Evolutionary conservation across 2,888 invertebrate species (phyloP).

Genomic region (Ormyrus pomaceus): DNA sequence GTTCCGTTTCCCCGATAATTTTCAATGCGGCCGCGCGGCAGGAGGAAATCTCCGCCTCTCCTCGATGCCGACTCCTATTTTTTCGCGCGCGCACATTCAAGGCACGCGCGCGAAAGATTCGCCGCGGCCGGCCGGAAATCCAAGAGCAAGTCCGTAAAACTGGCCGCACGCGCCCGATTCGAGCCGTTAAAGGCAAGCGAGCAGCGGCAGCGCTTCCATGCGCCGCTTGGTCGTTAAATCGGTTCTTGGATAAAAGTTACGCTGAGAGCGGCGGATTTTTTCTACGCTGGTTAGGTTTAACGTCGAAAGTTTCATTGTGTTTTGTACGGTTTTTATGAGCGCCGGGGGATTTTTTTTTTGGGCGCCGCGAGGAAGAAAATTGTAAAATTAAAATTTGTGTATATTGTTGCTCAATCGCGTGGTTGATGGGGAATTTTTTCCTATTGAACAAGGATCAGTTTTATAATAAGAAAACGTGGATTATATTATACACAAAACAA

Average conservation of each 20-base stretch:
- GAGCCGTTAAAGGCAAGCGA: constrained; percentile 35
- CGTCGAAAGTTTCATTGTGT: constrained; percentile 15
- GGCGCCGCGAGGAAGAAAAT: not conserved
- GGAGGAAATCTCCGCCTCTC: constrained; percentile 12
- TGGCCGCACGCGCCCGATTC: not conserved
- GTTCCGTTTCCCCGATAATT: too few species aligned
- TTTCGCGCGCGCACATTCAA: too few species aligned
- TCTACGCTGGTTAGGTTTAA: not conserved
- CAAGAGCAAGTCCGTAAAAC: not conserved
- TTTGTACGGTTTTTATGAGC: not conserved
- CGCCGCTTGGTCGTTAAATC: not conserved
- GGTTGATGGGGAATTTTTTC: too few species aligned
- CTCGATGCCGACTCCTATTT: too few species aligned
- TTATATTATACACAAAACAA: too few species aligned
- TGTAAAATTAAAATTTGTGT: too few species aligned
- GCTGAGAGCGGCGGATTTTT: not conserved
- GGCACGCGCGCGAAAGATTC: not conserved
- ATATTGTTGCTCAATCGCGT: too few species aligned
- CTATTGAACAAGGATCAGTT: too few species aligned
- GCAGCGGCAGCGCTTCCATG: not conserved
- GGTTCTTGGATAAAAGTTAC: not conserved
- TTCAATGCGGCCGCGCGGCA: not conserved
- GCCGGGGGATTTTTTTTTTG: not conserved
- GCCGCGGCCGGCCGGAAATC: not conserved
- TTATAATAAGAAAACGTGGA: too few species aligned